Base-by-base conservation (phyloP, 2,888 invertebrate genomes). In the Cantharis lateralis region DNA sequence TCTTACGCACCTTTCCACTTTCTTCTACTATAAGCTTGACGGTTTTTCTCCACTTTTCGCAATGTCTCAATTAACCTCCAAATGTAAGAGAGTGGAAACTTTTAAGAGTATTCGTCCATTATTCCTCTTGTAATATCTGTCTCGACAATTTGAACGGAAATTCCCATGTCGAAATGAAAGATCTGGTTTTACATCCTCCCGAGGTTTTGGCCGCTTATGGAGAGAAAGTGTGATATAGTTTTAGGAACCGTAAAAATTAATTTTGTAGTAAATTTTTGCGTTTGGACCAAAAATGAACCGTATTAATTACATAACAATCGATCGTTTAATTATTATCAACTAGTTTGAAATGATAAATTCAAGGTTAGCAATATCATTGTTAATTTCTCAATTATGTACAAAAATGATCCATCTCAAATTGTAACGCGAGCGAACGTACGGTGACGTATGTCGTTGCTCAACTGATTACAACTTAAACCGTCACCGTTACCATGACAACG, bases 401-500 rank as follows among this genome's bases (percentile, higher is more conserved):
- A 48, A 48, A 48, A 48, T 48, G 48, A 48, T 48, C 48, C 48
- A 48, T 48, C 48, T 48, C n/a, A 48, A 48, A 48, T 48, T n/a
- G n/a, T 13, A 48, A 48, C 48, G 48, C 48, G n/a, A 48, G 48
- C 48, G 48, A 48, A 48, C 48, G 2, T n/a, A 48, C 24, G 26
- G 78, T 79, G 83, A 83, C 85, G 85, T 85, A 82, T 68, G 84
- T 84, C 84, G 77, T 61, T 70, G 76, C 78, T 82, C 63, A 15
- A 26, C 72, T 24, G 64, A 66, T 15, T n/a, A 64, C 20, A 20
- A 24, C 20, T 66, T 24, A 66, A 66, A 66, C 87, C 87, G 87
- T 87, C 87, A 87, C 82, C 83, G 87, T 87, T 85, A 82, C 85
- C 82, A 87, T 87, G 82, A 82, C 83, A 84, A 87, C 87, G 80